phyloP scores from a whole-genome alignment of 2,797 vertebrate genomes.

The Myotis daubentonii region DNA sequence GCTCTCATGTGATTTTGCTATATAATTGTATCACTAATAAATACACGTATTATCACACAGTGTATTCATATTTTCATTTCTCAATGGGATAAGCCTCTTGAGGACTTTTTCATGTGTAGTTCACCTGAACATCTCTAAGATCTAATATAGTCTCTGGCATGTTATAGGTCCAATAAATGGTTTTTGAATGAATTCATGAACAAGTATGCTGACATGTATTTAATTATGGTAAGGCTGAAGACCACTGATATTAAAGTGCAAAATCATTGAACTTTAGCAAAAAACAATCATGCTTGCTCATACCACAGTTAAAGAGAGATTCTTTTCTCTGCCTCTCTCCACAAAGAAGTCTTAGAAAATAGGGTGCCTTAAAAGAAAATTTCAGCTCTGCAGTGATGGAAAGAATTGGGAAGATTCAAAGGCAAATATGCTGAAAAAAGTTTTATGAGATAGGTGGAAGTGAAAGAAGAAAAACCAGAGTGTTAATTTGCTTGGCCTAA shows the following conservation, averaged over 20 bases:
- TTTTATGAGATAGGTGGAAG: conserved; percentile 59
- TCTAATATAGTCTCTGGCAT: neutral
- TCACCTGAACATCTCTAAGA: neutral
- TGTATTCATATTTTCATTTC: neutral
- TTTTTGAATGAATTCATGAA: conserved; percentile 46
- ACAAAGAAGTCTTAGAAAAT: conserved; percentile 37
- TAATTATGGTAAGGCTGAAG: conserved; percentile 5
- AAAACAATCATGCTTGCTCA: conserved; percentile 59
- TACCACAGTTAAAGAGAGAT: conserved; percentile 11
- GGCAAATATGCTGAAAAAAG: conserved; percentile 23
- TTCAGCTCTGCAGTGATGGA: neutral
- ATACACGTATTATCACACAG: neutral
- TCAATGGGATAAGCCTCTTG: neutral
- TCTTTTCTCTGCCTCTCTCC: neutral
- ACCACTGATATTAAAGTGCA: conserved; percentile 2
- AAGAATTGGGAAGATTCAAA: conserved; percentile 48
- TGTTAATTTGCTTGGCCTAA: conserved; percentile 73
- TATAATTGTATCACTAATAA: neutral
- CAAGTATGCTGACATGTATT: neutral
- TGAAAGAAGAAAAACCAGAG: conserved; percentile 54
- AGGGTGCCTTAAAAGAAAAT: neutral
- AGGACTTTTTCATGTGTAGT: neutral
- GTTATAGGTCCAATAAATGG: conserved; percentile 4
- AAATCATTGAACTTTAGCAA: conserved; percentile 51
- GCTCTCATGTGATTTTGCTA: neutral